Evolutionary conservation across 1,140 invertebrate species (phyloP).

Genomic region (Palaemon carinicauda): DNA sequence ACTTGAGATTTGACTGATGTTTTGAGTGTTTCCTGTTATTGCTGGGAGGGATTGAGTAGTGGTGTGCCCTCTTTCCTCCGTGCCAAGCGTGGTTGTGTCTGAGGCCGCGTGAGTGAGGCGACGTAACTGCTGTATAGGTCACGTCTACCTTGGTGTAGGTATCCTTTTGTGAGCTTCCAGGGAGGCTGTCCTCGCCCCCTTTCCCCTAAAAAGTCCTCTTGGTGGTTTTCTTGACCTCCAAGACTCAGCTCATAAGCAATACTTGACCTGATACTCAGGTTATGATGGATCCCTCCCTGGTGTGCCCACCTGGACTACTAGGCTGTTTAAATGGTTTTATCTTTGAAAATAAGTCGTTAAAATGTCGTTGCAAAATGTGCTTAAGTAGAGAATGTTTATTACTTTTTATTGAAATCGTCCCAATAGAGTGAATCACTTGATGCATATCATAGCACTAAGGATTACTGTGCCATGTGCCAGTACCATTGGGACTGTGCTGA

Average conservation of each 20-base stretch:
- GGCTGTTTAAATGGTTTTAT: constrained; percentile 55
- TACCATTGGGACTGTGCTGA: constrained; percentile 47
- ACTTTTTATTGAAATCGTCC: constrained; percentile 54
- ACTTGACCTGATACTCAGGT: constrained; percentile 51
- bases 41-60: constrained; percentile 28
- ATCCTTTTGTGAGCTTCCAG: constrained; percentile 42
- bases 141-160: constrained; percentile 52
- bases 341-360: constrained; percentile 54
- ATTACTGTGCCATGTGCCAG: constrained; percentile 49
- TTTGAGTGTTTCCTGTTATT: constrained; percentile 10
- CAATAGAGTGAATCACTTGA: constrained; percentile 57
- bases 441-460: constrained; percentile 58
- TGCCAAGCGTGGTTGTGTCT: constrained; percentile 57
- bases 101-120: constrained; percentile 50
- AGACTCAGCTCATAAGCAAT: constrained; percentile 50
- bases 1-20: neutral
- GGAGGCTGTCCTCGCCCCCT: constrained; percentile 37
- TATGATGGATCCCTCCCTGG: constrained; percentile 43
- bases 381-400: constrained; percentile 56
- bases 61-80: constrained; percentile 50
- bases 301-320: constrained; percentile 48
- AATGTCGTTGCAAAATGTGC: constrained; percentile 57
- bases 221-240: constrained; percentile 10
- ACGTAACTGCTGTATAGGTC: constrained; percentile 45
- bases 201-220: neutral